Conservation (phyloP, 2,797 vertebrate species). For the Myiotriccus ornatus region DNA sequence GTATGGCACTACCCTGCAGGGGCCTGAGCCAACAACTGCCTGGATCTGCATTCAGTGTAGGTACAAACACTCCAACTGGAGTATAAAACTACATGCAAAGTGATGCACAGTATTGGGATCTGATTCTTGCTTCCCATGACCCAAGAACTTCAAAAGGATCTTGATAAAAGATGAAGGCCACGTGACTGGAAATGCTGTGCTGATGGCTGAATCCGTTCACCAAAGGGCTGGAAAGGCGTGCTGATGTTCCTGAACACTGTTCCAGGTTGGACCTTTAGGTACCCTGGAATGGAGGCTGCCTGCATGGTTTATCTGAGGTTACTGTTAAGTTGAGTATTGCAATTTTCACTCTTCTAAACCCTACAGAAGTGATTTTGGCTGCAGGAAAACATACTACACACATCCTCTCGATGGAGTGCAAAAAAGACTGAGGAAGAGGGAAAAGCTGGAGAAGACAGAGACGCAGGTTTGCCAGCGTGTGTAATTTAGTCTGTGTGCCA, state of each 20-base stretch:
- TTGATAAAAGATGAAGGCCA: neutral
- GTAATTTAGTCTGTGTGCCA: neutral
- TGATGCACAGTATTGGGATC: neutral
- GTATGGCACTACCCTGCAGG: neutral
- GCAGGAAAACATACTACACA: neutral
- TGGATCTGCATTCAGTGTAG: neutral
- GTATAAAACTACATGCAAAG: neutral
- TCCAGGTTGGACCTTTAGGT: neutral
- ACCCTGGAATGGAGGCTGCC: neutral
- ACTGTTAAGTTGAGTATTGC: neutral
- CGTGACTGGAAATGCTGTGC: neutral
- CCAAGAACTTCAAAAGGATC: neutral
- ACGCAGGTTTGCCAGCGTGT: accelerated
- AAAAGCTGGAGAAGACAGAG: neutral
- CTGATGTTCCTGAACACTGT: neutral
- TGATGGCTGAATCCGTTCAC: neutral
- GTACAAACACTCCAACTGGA: neutral
- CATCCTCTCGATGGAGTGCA: neutral
- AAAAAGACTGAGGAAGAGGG: neutral
- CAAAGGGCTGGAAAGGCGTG: neutral
- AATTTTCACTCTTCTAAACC: neutral
- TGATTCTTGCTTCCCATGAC: neutral
- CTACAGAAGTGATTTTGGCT: neutral
- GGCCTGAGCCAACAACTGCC: neutral
- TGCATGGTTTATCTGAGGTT: neutral